Evolutionary conservation across 2,888 invertebrate genomes (phyloP).

Genomic region (Phaedon cochleariae): DNA sequence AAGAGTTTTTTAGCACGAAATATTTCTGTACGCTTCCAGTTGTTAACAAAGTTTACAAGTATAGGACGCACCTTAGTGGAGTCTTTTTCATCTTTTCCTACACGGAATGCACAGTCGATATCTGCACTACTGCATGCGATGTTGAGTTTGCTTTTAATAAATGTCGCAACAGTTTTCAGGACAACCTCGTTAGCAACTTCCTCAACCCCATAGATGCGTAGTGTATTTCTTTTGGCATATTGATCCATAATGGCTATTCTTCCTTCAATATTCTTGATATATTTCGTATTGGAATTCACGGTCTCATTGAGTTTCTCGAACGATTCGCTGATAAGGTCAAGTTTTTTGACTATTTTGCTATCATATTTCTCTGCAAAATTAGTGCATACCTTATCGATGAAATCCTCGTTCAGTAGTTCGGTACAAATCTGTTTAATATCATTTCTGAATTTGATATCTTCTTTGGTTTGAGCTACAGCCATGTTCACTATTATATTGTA

Average conservation of each 20-base stretch:
- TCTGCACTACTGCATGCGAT: neutral
- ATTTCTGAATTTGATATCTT: too few species aligned
- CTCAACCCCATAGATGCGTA: neutral
- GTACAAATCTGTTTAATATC: too few species aligned
- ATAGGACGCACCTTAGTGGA: constrained; percentile 1
- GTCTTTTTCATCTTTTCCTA: neutral
- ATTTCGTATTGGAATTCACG: too few species aligned
- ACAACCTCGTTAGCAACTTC: neutral
- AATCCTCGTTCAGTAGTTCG: neutral
- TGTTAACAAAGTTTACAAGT: constrained; percentile 5
- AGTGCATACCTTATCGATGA: neutral
- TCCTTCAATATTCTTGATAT: neutral
- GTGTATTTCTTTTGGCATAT: neutral
- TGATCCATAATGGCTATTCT: neutral
- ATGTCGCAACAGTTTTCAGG: neutral
- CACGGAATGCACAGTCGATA: neutral
- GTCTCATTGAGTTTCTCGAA: too few species aligned
- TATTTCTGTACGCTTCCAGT: neutral
- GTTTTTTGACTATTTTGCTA: neutral
- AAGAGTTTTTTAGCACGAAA: neutral
- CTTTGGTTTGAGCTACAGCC: too few species aligned
- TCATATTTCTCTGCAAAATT: neutral
- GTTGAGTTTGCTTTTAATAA: neutral
- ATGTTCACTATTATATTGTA: too few species aligned
- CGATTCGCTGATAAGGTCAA: neutral